A percentile compares a stretch with the other conserved stretches of the same genome.
Evolutionary conservation across 2,888 invertebrate genomes (phyloP).

Genomic region (Eubasilissa splendida): DNA sequence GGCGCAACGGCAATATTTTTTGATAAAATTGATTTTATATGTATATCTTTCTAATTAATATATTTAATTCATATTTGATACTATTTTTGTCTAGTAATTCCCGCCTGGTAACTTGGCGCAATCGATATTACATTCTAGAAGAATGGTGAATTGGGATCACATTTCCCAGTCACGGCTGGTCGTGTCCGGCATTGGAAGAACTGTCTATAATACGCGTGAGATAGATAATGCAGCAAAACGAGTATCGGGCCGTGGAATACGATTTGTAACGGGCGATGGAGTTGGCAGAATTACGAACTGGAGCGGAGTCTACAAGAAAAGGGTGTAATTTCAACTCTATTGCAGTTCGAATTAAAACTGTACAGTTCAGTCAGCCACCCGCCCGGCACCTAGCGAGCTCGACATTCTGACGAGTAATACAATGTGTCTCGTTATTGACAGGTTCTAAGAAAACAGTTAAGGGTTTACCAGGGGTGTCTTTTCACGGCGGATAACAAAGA

Average conservation of each 20-base stretch:
- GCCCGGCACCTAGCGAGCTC: neutral
- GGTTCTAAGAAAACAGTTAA: no score
- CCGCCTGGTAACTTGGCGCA: no score
- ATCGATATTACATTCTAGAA: neutral
- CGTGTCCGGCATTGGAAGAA: conserved; percentile 5
- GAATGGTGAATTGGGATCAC: neutral
- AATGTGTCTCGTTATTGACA: no score
- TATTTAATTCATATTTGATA: no score
- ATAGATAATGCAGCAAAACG: conserved; percentile 17
- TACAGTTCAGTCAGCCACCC: neutral
- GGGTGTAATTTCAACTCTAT: conserved; percentile 24
- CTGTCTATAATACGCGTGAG: conserved; percentile 11
- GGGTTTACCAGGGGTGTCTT: no score
- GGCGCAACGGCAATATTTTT: no score
- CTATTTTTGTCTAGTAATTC: no score
- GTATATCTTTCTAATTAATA: no score
- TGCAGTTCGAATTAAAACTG: conserved; percentile 18
- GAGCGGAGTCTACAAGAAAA: conserved; percentile 16
- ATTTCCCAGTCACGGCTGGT: conserved; percentile 18
- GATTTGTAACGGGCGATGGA: conserved; percentile 16
- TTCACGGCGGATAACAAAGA: no score
- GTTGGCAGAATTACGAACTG: conserved; percentile 22
- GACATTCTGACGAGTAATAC: neutral
- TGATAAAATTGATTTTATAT: no score
- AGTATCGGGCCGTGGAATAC: conserved; percentile 5